Conservation (phyloP, 2,113 vertebrate species). For the Geococcyx californianus region DNA sequence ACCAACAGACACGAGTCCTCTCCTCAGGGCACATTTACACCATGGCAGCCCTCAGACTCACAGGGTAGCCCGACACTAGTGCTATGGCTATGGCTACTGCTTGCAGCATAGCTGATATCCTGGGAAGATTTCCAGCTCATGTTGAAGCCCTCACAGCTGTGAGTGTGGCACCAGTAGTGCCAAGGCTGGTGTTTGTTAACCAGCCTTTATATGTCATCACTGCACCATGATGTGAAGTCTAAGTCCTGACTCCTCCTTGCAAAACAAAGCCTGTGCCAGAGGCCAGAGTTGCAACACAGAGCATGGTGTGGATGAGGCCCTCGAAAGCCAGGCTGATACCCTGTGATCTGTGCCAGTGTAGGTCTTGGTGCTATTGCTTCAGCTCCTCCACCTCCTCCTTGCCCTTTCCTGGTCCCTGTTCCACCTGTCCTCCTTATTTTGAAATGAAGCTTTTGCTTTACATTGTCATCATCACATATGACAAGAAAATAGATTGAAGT, state of each 20-base stretch:
- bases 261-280: neutral
- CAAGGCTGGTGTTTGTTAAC: neutral
- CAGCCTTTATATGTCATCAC: neutral
- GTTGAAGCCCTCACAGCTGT: neutral
- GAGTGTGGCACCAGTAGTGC: too few relatives aligned
- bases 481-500: neutral
- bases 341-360: neutral
- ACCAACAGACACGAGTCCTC: neutral
- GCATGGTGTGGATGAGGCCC: fast-evolving
- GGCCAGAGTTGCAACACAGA: neutral
- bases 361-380: neutral
- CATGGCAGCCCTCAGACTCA: neutral
- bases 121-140: neutral
- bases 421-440: neutral
- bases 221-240: neutral
- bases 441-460: neutral
- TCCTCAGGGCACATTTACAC: neutral
- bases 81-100: neutral
- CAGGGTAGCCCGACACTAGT: neutral
- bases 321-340: neutral
- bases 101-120: neutral
- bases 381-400: neutral
- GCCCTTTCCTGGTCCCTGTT: neutral
- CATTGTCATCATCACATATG: neutral
- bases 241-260: neutral